Evolutionary conservation across 2,113 vertebrate species (phyloP).

Genomic region (Arizona elegans): DNA sequence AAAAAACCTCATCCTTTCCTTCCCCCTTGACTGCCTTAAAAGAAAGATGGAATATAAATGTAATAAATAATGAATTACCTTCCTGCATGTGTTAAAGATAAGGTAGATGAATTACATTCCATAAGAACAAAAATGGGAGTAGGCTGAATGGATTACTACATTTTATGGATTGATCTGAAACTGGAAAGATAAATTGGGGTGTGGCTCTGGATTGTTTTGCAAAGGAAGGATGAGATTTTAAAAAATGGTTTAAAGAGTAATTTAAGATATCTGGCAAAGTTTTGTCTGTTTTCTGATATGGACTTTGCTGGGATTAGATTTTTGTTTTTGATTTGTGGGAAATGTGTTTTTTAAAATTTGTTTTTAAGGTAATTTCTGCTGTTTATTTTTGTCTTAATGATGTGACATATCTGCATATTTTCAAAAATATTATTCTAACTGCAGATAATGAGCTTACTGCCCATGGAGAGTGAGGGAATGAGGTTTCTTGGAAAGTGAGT

Average conservation of each 20-base stretch:
- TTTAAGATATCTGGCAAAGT: neutral
- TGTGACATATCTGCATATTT: neutral
- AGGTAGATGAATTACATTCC: neutral
- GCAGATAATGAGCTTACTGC: neutral
- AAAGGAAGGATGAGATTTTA: neutral
- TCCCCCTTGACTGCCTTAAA: neutral
- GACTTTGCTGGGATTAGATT: neutral
- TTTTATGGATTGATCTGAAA: neutral
- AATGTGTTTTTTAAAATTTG: neutral
- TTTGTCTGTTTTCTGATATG: neutral
- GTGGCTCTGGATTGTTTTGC: neutral
- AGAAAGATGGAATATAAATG: neutral
- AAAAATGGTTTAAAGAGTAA: neutral
- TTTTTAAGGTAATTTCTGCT: neutral
- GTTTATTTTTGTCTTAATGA: neutral
- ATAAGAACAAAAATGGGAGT: neutral
- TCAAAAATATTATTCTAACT: neutral
- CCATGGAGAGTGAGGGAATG: neutral
- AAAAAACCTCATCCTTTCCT: neutral
- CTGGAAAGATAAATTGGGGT: neutral
- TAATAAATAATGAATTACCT: neutral
- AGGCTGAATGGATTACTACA: neutral
- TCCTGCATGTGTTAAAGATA: neutral
- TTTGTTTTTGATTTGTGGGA: neutral
- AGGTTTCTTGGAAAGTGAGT: neutral